Percentiles rank a stretch among this genome's conserved stretches.
Evolutionary conservation across 1,140 invertebrate species (phyloP).

Genomic region (Drosophila tsacasi): DNA sequence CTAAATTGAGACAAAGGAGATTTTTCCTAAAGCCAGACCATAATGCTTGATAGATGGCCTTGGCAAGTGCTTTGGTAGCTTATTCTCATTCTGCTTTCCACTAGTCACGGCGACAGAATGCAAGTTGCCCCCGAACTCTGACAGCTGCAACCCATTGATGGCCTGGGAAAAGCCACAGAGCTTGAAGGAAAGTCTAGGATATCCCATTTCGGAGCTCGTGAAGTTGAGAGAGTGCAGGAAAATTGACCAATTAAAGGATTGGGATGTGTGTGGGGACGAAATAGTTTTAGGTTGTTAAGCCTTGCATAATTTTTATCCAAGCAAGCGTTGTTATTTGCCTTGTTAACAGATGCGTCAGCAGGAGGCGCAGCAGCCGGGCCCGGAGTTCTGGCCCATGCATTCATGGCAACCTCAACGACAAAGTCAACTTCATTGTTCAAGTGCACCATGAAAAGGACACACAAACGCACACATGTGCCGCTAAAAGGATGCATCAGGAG

Average conservation of each 20-base stretch:
- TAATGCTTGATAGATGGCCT: slow-evolving; percentile 39
- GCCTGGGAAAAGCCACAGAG: slow-evolving; percentile 4
- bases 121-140: slow-evolving; percentile 16
- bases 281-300: slow-evolving; percentile 59
- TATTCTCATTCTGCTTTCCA: slow-evolving; percentile 9
- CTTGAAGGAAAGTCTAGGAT: slow-evolving; percentile 16
- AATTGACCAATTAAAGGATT: slow-evolving; percentile 59
- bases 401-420: slow-evolving; percentile 60
- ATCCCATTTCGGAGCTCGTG: slow-evolving; percentile 2
- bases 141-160: slow-evolving; percentile 35
- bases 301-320: slow-evolving; percentile 64
- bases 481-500: slow-evolving; percentile 9
- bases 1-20: slow-evolving; percentile 39
- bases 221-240: slow-evolving; percentile 21
- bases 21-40: slow-evolving; percentile 17
- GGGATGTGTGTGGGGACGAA: slow-evolving; percentile 11
- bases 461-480: slow-evolving; percentile 26
- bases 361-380: slow-evolving; percentile 26
- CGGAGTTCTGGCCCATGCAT: slow-evolving; percentile 42
- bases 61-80: slow-evolving; percentile 27
- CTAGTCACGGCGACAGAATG: slow-evolving; percentile 26
- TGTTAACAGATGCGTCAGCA: slow-evolving; percentile 70
- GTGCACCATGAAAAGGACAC: slow-evolving; percentile 53
- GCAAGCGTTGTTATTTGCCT: slow-evolving; percentile 64
- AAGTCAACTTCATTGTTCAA: slow-evolving; percentile 71